Conservation (phyloP, 2,888 invertebrate genomes). For the Oligia strigilis region DNA sequence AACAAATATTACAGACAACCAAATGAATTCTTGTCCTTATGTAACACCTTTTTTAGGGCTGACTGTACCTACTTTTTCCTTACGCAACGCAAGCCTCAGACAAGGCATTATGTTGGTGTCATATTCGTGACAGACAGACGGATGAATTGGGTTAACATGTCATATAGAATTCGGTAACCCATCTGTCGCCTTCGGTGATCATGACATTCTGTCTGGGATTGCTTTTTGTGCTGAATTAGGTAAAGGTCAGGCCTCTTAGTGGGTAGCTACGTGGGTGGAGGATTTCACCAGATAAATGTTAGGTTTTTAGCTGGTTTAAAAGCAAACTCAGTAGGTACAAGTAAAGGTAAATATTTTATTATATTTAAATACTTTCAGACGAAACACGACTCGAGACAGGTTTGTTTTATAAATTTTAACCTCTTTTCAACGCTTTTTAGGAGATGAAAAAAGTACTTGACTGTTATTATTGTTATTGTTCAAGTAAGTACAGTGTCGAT, state of each 20-base stretch:
- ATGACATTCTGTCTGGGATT: constrained; percentile 27
- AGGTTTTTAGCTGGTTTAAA: background rate
- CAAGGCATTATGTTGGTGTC: constrained; percentile 35
- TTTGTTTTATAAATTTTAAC: background rate
- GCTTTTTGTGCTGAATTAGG: constrained; percentile 19
- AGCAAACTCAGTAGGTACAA: background rate
- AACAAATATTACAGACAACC: background rate
- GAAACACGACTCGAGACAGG: background rate
- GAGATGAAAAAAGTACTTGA: background rate
- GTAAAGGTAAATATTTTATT: background rate
- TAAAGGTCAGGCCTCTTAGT: background rate
- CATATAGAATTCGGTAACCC: constrained; percentile 19
- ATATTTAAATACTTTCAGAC: constrained; percentile 3
- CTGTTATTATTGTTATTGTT: background rate
- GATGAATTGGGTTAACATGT: constrained; percentile 39
- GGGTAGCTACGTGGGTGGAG: background rate
- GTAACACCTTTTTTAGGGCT: background rate
- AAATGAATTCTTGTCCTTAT: background rate
- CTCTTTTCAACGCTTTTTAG: background rate
- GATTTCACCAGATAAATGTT: background rate
- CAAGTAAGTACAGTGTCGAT: too few relatives aligned
- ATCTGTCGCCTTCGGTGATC: constrained; percentile 14
- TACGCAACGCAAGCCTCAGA: constrained; percentile 4
- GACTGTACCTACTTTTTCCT: constrained; percentile 8
- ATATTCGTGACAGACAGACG: constrained; percentile 24